Evolutionary conservation across 2,888 invertebrate species (phyloP).

Genomic region (Xiphydria camelus): DNA sequence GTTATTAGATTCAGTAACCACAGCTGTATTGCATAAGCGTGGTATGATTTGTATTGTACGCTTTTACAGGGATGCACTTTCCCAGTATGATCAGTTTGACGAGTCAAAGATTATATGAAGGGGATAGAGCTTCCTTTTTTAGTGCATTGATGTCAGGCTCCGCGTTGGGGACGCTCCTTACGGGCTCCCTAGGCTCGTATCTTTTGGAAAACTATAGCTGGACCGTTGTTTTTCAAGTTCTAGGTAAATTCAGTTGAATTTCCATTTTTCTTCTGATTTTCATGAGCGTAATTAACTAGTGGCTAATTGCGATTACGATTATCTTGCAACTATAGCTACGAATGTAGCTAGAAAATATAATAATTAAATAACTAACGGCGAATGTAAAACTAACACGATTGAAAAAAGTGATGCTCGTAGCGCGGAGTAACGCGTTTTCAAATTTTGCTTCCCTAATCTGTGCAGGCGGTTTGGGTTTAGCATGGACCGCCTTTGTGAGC

Average conservation of each 20-base stretch:
- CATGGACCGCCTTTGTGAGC: conserved; percentile 64
- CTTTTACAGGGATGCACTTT: conserved; percentile 61
- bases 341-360: conserved; percentile 5
- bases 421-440: background rate
- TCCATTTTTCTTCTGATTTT: too few species aligned
- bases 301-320: conserved; percentile 2
- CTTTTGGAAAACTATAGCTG: conserved; percentile 68
- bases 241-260: conserved; percentile 54
- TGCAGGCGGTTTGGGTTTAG: conserved; percentile 61
- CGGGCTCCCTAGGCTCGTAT: conserved; percentile 70
- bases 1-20: too few species aligned
- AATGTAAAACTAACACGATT: too few species aligned
- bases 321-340: conserved; percentile 4
- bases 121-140: conserved; percentile 69
- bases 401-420: too few species aligned
- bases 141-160: conserved; percentile 68
- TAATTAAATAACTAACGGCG: background rate
- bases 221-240: conserved; percentile 67
- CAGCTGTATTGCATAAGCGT: too few species aligned
- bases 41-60: background rate
- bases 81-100: conserved; percentile 73
- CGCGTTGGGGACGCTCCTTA: conserved; percentile 66
- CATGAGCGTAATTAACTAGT: too few species aligned
- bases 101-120: conserved; percentile 66
- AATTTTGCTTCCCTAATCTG: conserved; percentile 21